Conservation (phyloP, 2,888 invertebrate genomes). For the Steinernema hermaphroditum region DNA sequence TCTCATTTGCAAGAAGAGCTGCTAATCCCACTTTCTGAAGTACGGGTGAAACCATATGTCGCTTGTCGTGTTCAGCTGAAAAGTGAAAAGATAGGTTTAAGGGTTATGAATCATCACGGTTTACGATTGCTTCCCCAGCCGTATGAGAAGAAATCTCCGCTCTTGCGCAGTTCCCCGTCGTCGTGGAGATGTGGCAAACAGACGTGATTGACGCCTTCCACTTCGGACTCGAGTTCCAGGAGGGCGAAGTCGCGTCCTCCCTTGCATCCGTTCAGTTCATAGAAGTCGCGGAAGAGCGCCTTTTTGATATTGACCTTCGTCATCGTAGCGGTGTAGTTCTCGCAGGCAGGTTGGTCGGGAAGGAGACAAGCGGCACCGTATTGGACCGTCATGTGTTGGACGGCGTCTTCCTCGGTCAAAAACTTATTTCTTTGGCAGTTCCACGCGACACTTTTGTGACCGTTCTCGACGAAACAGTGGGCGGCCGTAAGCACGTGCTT, state of each 20-base stretch:
- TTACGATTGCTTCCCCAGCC: constrained; percentile 24
- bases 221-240: background rate
- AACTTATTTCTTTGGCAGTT: background rate
- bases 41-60: background rate
- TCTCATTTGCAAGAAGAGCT: background rate
- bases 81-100: background rate
- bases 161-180: background rate
- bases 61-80: too few relatives aligned
- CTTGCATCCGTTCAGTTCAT: background rate
- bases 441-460: background rate
- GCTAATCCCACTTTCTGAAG: background rate
- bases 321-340: background rate
- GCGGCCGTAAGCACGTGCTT: constrained; percentile 13
- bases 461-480: background rate
- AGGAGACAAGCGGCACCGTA: background rate
- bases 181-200: constrained; percentile 12
- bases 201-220: background rate
- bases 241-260: background rate
- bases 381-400: background rate
- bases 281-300: background rate
- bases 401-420: background rate
- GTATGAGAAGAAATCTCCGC: background rate
- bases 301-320: background rate
- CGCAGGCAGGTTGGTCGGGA: background rate
- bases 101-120: background rate